Evolutionary conservation across 30 jellyfish, hydroid and myxozoan species (phyloP).

Genomic region (Aurelia sp.): DNA sequence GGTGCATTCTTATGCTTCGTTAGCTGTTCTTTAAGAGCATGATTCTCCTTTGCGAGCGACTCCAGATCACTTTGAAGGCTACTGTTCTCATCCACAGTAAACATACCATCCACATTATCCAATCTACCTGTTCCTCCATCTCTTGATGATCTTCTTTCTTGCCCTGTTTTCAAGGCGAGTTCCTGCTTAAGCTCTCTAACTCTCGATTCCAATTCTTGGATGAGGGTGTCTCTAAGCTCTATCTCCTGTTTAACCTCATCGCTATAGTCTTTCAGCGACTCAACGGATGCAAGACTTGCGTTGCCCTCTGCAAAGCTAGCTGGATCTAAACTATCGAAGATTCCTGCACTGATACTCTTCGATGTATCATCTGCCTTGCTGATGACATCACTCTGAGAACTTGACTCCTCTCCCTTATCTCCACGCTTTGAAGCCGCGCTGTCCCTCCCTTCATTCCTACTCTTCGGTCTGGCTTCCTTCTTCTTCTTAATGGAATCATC

Average conservation of each 20-base stretch:
- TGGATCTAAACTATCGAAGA: conserved; percentile 23
- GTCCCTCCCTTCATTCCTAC: conserved; percentile 12
- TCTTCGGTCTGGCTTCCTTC: conserved; percentile 10
- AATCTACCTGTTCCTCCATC: no score
- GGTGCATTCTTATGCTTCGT: conserved; percentile 42
- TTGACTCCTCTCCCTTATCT: not conserved
- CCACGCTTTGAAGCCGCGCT: not conserved
- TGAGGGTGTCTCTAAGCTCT: conserved; percentile 45
- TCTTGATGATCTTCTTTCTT: not conserved
- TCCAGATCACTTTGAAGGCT: conserved; percentile 9
- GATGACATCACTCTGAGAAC: conserved; percentile 12
- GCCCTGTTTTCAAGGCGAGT: conserved; percentile 40
- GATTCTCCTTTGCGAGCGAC: conserved; percentile 15
- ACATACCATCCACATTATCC: not conserved
- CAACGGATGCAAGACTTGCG: conserved; percentile 33
- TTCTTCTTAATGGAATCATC: conserved; percentile 36
- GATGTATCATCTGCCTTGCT: conserved; percentile 45
- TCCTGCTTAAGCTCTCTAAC: conserved; percentile 39
- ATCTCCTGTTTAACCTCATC: conserved; percentile 25
- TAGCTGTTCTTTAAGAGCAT: conserved; percentile 3
- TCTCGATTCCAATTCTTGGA: conserved; percentile 72
- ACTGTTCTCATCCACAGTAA: conserved; percentile 8
- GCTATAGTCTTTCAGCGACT: conserved; percentile 25
- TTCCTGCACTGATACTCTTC: conserved; percentile 21
- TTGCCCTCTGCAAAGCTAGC: conserved; percentile 35